A percentile compares a stretch with the other conserved stretches of the same genome.
These are phyloP conservation scores for Sitta carolinensis DNA, from an alignment of 2,797 vertebrate species.

Conservation along the genomic window DNA sequence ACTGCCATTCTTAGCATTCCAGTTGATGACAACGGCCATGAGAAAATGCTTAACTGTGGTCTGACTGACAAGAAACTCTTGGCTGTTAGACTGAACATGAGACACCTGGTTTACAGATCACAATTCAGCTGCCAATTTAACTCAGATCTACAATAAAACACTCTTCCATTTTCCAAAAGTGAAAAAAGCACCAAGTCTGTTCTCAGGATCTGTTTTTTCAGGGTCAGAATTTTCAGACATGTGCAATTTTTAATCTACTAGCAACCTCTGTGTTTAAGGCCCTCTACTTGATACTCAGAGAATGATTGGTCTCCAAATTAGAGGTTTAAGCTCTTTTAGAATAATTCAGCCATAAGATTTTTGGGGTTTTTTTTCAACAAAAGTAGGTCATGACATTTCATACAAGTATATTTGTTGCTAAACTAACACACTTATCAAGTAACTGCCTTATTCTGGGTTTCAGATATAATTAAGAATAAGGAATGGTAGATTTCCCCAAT, in stretches of 20 bases:
- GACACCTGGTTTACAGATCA: not conserved
- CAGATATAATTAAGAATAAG: not conserved
- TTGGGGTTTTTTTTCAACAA: not conserved
- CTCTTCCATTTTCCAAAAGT: not conserved
- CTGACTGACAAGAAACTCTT: fast-evolving
- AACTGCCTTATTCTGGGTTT: not conserved
- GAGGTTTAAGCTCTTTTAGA: not conserved
- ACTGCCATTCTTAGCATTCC: not conserved
- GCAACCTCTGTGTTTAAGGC: not conserved
- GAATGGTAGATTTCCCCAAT: not conserved
- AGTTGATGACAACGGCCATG: not conserved
- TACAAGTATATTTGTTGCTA: not conserved
- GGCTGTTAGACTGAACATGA: not conserved
- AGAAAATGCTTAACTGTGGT: not conserved
- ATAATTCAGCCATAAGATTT: not conserved
- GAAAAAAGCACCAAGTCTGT: not conserved
- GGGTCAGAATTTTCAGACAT: not conserved
- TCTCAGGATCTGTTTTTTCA: not conserved
- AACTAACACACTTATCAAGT: not conserved
- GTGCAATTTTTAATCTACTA: not conserved
- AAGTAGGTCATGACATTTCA: not conserved
- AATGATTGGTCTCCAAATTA: not conserved
- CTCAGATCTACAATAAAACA: not conserved
- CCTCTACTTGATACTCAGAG: not conserved
- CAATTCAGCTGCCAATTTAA: not conserved